Conservation (phyloP, 1,140 invertebrate species). For the Drosophila athabasca region DNA sequence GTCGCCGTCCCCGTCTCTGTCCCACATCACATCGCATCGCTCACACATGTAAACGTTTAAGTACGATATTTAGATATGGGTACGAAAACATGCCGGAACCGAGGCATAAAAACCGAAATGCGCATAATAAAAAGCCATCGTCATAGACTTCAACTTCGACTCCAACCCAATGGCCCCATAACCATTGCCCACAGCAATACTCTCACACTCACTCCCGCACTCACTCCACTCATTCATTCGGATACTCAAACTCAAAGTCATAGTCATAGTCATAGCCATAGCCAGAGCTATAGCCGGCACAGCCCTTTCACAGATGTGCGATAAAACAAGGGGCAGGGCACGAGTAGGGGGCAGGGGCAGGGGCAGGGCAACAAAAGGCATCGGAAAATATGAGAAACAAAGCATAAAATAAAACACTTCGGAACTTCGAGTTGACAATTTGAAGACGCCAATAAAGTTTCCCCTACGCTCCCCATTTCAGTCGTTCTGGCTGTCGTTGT, state of each 20-base stretch:
- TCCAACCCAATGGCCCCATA: constrained; percentile 32
- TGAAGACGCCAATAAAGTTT: constrained; percentile 79
- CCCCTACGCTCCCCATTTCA: constrained; percentile 53
- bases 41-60: constrained; percentile 76
- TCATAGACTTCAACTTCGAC: constrained; percentile 60
- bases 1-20: too few species aligned
- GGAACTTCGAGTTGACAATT: constrained; percentile 76
- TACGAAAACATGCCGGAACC: constrained; percentile 78
- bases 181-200: constrained; percentile 18
- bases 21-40: constrained; percentile 8
- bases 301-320: constrained; percentile 79
- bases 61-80: constrained; percentile 79
- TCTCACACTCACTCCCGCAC: not conserved
- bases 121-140: constrained; percentile 78
- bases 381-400: constrained; percentile 78
- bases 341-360: constrained; percentile 14
- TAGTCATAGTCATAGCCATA: constrained; percentile 15
- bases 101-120: constrained; percentile 78
- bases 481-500: constrained; percentile 10
- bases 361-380: constrained; percentile 54
- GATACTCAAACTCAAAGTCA: too few species aligned
- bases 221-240: too few species aligned
- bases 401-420: constrained; percentile 80
- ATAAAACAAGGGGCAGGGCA: constrained; percentile 65
- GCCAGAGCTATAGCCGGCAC: constrained; percentile 30